Percentiles rank a stretch among this genome's conserved stretches.
phyloP scores from a whole-genome alignment of 2,888 invertebrate species.

The Leptopilina drosophilae region DNA sequence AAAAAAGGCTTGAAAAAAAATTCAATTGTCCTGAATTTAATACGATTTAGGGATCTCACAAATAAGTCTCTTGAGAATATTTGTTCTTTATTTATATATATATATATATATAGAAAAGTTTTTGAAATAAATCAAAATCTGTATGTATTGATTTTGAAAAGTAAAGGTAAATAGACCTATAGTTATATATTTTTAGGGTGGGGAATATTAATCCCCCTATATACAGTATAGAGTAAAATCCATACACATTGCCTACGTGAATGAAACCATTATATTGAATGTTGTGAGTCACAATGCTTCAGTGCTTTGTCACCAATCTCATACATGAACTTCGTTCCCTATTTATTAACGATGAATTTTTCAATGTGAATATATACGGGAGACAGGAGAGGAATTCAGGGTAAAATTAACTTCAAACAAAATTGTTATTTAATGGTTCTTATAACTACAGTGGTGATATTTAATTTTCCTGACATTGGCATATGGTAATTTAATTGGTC shows the following conservation, averaged over 20 bases:
- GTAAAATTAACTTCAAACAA: neutral
- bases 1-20: too few relatives aligned
- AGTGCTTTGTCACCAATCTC: neutral
- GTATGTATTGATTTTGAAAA: constrained; percentile 6
- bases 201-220: neutral
- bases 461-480: too few relatives aligned
- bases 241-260: neutral
- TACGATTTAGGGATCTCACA: too few relatives aligned
- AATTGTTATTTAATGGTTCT: neutral
- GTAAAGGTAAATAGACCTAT: neutral
- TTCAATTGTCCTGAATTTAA: too few relatives aligned
- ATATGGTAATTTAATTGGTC: too few relatives aligned
- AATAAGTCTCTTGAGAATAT: neutral
- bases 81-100: neutral
- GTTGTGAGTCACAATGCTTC: constrained; percentile 4
- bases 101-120: neutral
- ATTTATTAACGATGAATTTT: neutral
- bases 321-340: neutral
- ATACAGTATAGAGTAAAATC: neutral
- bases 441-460: too few relatives aligned
- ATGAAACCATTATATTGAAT: neutral
- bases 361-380: neutral
- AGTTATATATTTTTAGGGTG: constrained; percentile 10
- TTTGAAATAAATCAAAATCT: constrained; percentile 10
- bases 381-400: too few relatives aligned